Base-by-base conservation (phyloP, 2,888 invertebrate genomes). In the Timandra comae region DNA sequence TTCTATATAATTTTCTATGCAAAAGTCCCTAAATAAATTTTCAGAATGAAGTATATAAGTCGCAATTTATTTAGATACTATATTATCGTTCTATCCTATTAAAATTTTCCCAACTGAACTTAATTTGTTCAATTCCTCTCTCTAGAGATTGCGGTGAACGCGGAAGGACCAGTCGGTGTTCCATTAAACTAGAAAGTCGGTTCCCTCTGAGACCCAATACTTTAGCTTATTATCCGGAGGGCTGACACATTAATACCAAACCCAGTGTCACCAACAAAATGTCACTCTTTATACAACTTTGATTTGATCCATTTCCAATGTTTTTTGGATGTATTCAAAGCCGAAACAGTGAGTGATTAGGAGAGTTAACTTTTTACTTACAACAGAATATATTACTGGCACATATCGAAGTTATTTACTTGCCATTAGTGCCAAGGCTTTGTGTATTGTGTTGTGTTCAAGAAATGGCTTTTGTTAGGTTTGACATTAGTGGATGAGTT, bases 211-310 rank as follows among this genome's bases (percentile, higher is more conserved):
- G 41, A 45, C 46, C 47, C 45, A 43, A 41, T 43, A 46, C 43
- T 43, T 31, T 28, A 46, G 44, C 44, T 51, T 41, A 51, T 49
- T 44, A 34, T 43, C 44, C 40, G 28, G 41, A 43, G 41, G 41
- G 35, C 40, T 52, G 56, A 49, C 46, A 56, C 40, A 42, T 50
- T 52, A 56, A 57, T 49, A 41, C 58, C 37, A 38, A 41, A 43
- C 37, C 37, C 35, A 46, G 41, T 41, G 36, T 37, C 33, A 22
- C 34, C 36, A 33, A 36, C 36, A 37, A 41, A 38, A 41, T 41
- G 41, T 44, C 38, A 37, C 12, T 29, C 33, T 36, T 30, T 29
- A 33, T 37, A 38, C 27, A 36, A 41, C 28, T 41, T 44, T 35
- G 35, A 36, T 41, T 41, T 41, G 41, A 41, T 41, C 33, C 35